Evolutionary conservation across 2,888 invertebrate species (phyloP).

Genomic region (Drosophila glabriapex): DNA sequence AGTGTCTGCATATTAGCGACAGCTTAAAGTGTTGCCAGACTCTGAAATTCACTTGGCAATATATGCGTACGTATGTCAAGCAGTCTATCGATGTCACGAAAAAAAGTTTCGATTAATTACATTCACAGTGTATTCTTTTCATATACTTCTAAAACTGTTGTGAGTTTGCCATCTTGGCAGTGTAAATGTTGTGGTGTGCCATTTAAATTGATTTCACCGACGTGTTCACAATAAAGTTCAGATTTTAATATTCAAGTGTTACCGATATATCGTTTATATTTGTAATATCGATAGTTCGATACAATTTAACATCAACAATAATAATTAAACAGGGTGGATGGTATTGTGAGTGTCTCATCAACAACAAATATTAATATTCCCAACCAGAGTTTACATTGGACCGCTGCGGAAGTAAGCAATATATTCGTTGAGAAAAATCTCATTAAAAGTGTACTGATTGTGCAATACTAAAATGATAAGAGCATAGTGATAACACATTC

Average conservation of each 20-base stretch:
- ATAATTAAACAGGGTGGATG: conserved; percentile 48
- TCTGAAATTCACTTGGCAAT: not conserved
- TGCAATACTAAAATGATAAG: conserved; percentile 19
- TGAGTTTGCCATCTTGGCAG: not conserved
- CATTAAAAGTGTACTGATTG: conserved; percentile 14
- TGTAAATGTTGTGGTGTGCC: not conserved
- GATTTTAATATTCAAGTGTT: not conserved
- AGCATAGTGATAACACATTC: conserved; percentile 34
- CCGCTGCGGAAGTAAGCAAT: conserved; percentile 43
- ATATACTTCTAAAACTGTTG: not conserved
- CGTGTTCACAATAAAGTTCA: not conserved
- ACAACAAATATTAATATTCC: conserved; percentile 52
- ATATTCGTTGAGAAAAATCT: conserved; percentile 22
- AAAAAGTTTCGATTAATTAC: not conserved
- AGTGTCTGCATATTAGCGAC: conserved; percentile 19
- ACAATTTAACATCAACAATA: conserved; percentile 44
- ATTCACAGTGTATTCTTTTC: not conserved
- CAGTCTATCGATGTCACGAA: conserved; percentile 5
- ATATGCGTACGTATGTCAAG: not conserved
- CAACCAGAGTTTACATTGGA: conserved; percentile 31
- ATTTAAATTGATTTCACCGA: not conserved
- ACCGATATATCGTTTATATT: not conserved
- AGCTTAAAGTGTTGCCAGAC: conserved; percentile 1
- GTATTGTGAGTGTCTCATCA: conserved; percentile 30
- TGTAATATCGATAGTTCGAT: conserved; percentile 35